Evolutionary conservation across 1,140 invertebrate genomes (phyloP), one percentile per base, ranked within the genome.

Genomic region (Micrasema minimum): DNA sequence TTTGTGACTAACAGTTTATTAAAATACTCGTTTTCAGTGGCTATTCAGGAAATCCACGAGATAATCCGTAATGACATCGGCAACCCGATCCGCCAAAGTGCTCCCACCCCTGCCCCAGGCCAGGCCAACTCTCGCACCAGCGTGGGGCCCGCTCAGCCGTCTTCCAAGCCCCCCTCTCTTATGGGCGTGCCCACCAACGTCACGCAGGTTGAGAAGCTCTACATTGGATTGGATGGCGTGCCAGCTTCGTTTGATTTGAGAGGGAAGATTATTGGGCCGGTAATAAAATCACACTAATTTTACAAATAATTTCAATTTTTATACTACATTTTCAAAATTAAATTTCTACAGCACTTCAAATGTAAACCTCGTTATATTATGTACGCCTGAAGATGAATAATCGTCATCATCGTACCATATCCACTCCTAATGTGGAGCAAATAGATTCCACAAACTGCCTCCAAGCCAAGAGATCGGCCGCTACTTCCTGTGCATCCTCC

Each of bases 141-240:
- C 5, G n/a, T 14, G 0, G n/a, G 20, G 4, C 16, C 37, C 14
- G n/a, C 14, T 10, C 53, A 71, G 50, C 31, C 48, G 16, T 35
- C 50, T 7, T 18, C 14, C 14, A 73, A 73, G 31, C 67, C 51
- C 16, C 57, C 71, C 16, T 46, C 71, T n/a, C 23, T 50, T 2
- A 55, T 67, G 22, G 51, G 66, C 9, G 35, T 67, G 10, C 22
- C 50, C n/a, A 61, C 66, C 9, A 69, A 65, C 16, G 51, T 64
- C 22, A 75, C 57, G 1, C 74, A 72, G 43, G 80, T 84, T 82
- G 92, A 93, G 81, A 93, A 93, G 82, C 87, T 94, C 71, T 91
- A 89, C 74, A 85, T 93, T 77, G 91, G 92, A 9, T 82, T 93
- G 69, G 92, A 94, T 76, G 89, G 92, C 85, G 89, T 91, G 51